These are phyloP conservation scores for Scatophagus argus DNA, from an alignment of 2,113 vertebrate species.

Conservation along the genomic window DNA sequence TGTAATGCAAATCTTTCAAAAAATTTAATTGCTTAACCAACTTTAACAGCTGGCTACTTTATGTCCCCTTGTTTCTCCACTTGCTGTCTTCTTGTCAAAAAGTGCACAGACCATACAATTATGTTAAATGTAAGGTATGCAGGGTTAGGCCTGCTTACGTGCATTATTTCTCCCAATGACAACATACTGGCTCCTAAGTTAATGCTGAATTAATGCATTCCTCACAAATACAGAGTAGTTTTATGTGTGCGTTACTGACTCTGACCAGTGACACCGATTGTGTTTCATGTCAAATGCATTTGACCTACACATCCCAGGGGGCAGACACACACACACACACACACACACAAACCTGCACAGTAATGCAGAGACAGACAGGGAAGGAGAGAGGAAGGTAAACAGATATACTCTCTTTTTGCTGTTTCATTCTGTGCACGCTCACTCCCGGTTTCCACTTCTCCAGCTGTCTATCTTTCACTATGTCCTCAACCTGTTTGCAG, in stretches of 20 bases:
- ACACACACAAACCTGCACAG: conserved; percentile 19
- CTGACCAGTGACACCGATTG: conserved; percentile 31
- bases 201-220: neutral
- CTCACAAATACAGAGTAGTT: conserved; percentile 5
- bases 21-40: conserved; percentile 10
- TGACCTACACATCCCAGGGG: conserved; percentile 43
- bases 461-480: conserved; percentile 36
- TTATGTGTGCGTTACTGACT: conserved; percentile 4
- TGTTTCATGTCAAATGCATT: conserved; percentile 61
- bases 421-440: conserved; percentile 38
- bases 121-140: neutral
- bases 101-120: neutral
- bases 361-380: conserved; percentile 32
- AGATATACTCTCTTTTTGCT: neutral
- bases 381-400: conserved; percentile 27
- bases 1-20: conserved; percentile 19
- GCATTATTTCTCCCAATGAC: neutral
- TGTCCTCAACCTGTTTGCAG: conserved; percentile 65
- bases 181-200: neutral
- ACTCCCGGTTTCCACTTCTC: conserved; percentile 15
- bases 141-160: neutral
- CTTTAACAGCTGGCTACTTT: conserved; percentile 3
- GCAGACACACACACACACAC: conserved; percentile 10
- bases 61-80: neutral
- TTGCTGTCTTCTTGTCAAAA: conserved; percentile 3